phyloP scores from a whole-genome alignment of 2,888 invertebrate species.

The Thecophora atra region DNA sequence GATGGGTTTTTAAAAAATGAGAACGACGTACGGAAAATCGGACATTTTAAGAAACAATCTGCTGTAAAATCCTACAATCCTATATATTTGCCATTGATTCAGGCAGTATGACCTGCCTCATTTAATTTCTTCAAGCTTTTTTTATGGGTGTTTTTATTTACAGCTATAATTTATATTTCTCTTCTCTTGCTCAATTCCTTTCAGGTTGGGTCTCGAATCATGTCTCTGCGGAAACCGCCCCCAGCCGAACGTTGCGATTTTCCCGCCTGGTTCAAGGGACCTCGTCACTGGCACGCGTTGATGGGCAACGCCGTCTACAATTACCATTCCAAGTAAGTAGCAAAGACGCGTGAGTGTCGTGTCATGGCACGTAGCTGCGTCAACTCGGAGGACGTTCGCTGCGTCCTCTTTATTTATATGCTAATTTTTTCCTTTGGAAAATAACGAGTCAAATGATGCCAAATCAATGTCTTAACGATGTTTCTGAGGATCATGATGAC shows the following conservation, averaged over 20 bases:
- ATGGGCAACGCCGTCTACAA: slow-evolving; percentile 87
- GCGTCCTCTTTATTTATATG: slow-evolving; percentile 33
- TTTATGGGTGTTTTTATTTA: too few relatives aligned
- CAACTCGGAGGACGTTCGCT: not conserved
- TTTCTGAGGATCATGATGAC: not conserved
- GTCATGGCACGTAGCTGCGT: slow-evolving; percentile 27
- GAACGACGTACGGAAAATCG: not conserved
- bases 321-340: slow-evolving; percentile 75
- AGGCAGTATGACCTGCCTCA: too few relatives aligned
- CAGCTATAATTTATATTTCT: too few relatives aligned
- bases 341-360: slow-evolving; percentile 8
- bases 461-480: too few relatives aligned
- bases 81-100: too few relatives aligned
- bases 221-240: slow-evolving; percentile 66
- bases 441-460: not conserved
- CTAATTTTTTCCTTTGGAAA: slow-evolving; percentile 33
- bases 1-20: not conserved
- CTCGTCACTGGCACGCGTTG: slow-evolving; percentile 88
- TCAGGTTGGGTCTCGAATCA: slow-evolving; percentile 66
- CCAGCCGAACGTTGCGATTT: slow-evolving; percentile 76
- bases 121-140: slow-evolving; percentile 12
- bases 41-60: not conserved
- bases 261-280: slow-evolving; percentile 86
- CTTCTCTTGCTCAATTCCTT: slow-evolving; percentile 35
- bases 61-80: not conserved